Evolutionary conservation across 2,888 invertebrate species (phyloP).

Genomic region (Dromius quadrimaculatus): DNA sequence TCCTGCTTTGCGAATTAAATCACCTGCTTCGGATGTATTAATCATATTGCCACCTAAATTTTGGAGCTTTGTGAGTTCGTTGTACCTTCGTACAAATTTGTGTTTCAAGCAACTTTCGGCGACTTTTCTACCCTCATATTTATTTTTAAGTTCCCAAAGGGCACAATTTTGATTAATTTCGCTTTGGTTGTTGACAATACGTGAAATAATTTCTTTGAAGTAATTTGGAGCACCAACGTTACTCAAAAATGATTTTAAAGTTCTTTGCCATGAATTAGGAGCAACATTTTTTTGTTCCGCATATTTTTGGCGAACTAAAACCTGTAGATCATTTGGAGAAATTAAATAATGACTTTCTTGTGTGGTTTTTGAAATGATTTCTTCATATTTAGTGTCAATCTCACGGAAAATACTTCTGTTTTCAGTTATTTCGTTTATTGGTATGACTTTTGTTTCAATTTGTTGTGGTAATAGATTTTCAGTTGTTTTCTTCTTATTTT

Average conservation of each 20-base stretch:
- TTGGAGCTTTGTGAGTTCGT: constrained; percentile 21
- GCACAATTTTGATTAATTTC: neutral
- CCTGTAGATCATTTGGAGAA: neutral
- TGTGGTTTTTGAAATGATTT: neutral
- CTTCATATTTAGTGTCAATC: constrained; percentile 11
- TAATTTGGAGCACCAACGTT: neutral
- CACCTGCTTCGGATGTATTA: neutral
- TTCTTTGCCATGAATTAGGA: neutral
- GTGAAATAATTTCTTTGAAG: neutral
- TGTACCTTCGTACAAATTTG: constrained; percentile 5
- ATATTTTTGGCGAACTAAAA: neutral
- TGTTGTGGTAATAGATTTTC: neutral
- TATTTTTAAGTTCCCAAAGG: constrained; percentile 4
- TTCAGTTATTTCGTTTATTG: neutral
- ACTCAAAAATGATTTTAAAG: neutral
- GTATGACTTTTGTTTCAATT: neutral
- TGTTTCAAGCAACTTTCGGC: neutral
- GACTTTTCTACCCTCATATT: neutral
- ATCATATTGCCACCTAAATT: neutral
- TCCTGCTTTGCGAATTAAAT: neutral
- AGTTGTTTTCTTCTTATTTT: neutral
- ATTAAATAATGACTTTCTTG: neutral
- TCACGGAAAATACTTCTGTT: constrained; percentile 31
- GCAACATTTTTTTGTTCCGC: neutral
- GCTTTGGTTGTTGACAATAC: constrained; percentile 1